phyloP scores from a whole-genome alignment of 1,140 invertebrate species.

The Acromyrmex charruanus region DNA sequence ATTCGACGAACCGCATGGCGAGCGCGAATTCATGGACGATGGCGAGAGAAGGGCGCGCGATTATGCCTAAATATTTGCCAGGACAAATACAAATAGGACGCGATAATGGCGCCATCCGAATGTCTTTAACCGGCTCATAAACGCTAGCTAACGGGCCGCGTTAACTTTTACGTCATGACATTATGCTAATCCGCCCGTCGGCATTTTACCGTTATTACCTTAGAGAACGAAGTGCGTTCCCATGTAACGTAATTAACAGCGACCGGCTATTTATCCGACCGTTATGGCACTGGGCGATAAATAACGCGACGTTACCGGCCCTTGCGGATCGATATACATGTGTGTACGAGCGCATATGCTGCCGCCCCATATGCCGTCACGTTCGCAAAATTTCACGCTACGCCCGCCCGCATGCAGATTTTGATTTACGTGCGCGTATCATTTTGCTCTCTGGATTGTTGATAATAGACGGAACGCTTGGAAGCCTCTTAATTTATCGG shows the following conservation, averaged over 20 bases:
- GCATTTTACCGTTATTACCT: constrained; percentile 55
- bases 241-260: constrained; percentile 61
- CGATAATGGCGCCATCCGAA: constrained; percentile 48
- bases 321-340: constrained; percentile 38
- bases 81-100: constrained; percentile 51
- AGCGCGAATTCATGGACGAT: not conserved
- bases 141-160: constrained; percentile 50
- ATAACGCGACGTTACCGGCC: constrained; percentile 55
- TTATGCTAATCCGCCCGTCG: constrained; percentile 50
- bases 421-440: constrained; percentile 59
- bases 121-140: constrained; percentile 60
- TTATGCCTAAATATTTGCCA: constrained; percentile 62
- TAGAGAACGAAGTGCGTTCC: constrained; percentile 48
- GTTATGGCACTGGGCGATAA: constrained; percentile 51
- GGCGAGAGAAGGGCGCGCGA: not conserved
- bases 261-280: constrained; percentile 54
- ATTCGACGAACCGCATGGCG: constrained; percentile 11
- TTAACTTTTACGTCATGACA: constrained; percentile 60
- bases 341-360: constrained; percentile 43
- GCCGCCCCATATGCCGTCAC: constrained; percentile 50
- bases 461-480: constrained; percentile 56
- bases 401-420: constrained; percentile 56
- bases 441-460: constrained; percentile 60
- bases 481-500: constrained; percentile 58
- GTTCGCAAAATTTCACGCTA: constrained; percentile 58